Percentiles rank a stretch among this genome's conserved stretches.
These are phyloP conservation scores for Petrocephalus zakoni DNA, from an alignment of 2,113 vertebrate genomes.

Conservation along the genomic window DNA sequence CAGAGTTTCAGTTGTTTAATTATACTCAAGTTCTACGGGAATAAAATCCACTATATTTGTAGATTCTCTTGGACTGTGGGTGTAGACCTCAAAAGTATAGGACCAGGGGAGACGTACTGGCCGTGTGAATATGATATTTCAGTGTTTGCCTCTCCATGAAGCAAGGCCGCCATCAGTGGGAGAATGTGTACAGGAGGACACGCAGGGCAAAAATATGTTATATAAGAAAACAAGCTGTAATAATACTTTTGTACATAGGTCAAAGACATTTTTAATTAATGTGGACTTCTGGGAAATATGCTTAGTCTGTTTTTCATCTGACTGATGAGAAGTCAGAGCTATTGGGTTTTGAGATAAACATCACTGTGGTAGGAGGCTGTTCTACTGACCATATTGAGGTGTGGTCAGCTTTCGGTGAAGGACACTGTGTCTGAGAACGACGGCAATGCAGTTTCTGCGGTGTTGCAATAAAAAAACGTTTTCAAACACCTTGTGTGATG, in stretches of 20 bases:
- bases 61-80: background rate
- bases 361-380: background rate
- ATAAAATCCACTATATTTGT: background rate
- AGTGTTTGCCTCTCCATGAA: background rate
- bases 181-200: background rate
- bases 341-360: background rate
- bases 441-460: background rate
- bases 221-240: background rate
- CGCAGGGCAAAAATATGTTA: background rate
- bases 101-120: background rate
- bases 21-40: background rate
- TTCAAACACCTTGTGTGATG: background rate
- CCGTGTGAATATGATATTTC: background rate
- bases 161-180: background rate
- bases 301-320: background rate
- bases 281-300: background rate
- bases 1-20: background rate
- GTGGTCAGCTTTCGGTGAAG: background rate
- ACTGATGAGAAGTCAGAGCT: background rate
- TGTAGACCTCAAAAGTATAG: background rate
- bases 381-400: background rate
- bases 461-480: slow-evolving; percentile 1
- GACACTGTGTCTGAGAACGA: background rate
- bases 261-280: background rate
- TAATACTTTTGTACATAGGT: background rate